Evolutionary conservation across 2,797 vertebrate species (phyloP), one percentile per base, ranked within the genome.

Genomic region (Phataginus tetradactyla): DNA sequence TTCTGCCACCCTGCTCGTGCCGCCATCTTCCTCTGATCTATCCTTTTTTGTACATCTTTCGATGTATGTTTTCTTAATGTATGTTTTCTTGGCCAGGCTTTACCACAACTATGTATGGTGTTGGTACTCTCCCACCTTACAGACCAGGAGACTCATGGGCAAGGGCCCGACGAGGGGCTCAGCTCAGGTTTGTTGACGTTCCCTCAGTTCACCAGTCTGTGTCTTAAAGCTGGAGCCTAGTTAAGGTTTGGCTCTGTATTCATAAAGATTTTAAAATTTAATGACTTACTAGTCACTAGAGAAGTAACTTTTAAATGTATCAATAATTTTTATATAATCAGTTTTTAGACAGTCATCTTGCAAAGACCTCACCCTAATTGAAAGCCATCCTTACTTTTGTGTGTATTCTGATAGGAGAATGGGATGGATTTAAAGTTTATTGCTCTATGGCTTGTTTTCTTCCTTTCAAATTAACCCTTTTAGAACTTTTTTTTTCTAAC

Each of bases 221-320:
- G 49, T 92, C 53, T 53, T 51, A 59, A 25, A 45, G 20, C n/a
- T 39, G 53, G 59, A 87, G 72, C 21, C 23, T n/a, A 66, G 11
- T 34, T 53, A n/a, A 72, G 42, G 37, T 75, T 81, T 71, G 83
- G 64, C 61, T 85, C 80, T 83, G 20, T 4, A 9, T 78, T 72
- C 42, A 42, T 90, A 86, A 92, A 72, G n/a, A 77, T 86, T 91
- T 80, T 80, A 59, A 63, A 93, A 3, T 81, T 75, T 27, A 78
- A 25, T 94, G 14, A 86, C 51, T 74, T 78, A 61, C 34, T 86
- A 45, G 11, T 45, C 45, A 45, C 45, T 95, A 57, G 71, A 68
- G 29, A 91, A 45, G 78, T 88, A 68, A 37, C 78, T 84, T 69
- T 71, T 71, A 29, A 32, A 75, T n/a, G 9, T 64, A 63, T 55